Evolutionary conservation across 2,113 vertebrate species (phyloP), one percentile per base, ranked within the genome.

Genomic region (Chaetorhynchus papuensis): DNA sequence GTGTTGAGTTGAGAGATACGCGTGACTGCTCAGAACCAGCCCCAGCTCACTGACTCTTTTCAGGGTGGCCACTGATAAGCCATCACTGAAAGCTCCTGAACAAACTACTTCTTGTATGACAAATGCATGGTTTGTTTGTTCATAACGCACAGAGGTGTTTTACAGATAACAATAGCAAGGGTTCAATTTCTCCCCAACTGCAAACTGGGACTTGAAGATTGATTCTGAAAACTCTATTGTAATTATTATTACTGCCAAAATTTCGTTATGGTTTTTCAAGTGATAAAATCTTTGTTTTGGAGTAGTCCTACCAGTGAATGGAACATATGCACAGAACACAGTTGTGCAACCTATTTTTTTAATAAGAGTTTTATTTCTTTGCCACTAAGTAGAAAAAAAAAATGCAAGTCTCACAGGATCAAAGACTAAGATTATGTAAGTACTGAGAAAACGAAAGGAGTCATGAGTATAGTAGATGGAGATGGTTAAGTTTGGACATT

Each of bases 21-120:
- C 2, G 9, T 13, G 20, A 37, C 56, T 89, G 22, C 88, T 52
- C 61, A 57, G 68, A 93, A 47, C n/a, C 44, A 20, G 68, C 39
- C 42, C 66, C 79, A n/a, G 96, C 78, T 74, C 82, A 22, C 71
- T 45, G 60, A 3, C 60, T 86, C 61, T 39, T 66, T 83, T 82
- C 78, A 53, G 94, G 61, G 57, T 83, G 54, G 57, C 60, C 72
- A 15, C 75, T 88, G 93, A 93, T 93, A 96, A 94, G 76, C 24
- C 66, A 44, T 10, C 53, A 16, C 18, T 10, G 7, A 84, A 65
- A 83, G 49, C 78, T 90, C 65, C 63, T 50, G 68, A 83, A 50
- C 41, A 77, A 86, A 66, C 4, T 2, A 41, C 52, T 89, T 59
- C 39, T 63, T 2, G 50, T 71, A 50, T 71, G 94, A 81, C n/a